Evolutionary conservation across 2,888 invertebrate species (phyloP).

Genomic region (Emmelina monodactyla): DNA sequence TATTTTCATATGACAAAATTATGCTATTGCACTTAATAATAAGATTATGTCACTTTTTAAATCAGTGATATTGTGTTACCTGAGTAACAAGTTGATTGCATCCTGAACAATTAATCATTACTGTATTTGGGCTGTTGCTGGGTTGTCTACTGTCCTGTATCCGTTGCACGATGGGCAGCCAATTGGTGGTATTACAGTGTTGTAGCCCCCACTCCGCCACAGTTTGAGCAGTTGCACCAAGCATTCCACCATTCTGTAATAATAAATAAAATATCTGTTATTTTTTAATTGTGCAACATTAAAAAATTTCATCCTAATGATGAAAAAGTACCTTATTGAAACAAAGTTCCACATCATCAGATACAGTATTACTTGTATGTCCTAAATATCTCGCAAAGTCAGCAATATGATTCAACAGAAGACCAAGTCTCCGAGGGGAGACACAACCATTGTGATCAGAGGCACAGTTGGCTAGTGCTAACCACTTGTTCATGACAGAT

Average conservation of each 20-base stretch:
- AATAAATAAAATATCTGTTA: background rate
- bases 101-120: constrained; percentile 17
- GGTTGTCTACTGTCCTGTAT: constrained; percentile 26
- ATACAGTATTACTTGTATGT: constrained; percentile 67
- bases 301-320: too few species aligned
- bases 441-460: constrained; percentile 81
- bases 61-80: too few species aligned
- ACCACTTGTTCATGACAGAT: constrained; percentile 68
- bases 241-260: constrained; percentile 71
- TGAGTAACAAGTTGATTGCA: constrained; percentile 37
- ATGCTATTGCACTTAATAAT: too few species aligned
- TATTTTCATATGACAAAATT: too few species aligned
- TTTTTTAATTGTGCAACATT: too few species aligned
- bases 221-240: constrained; percentile 71
- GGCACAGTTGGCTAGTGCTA: constrained; percentile 73
- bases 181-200: constrained; percentile 31
- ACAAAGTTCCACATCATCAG: constrained; percentile 75
- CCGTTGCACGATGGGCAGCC: constrained; percentile 36
- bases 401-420: constrained; percentile 69
- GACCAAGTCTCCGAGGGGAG: constrained; percentile 68
- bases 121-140: too few species aligned
- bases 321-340: constrained; percentile 70
- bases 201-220: constrained; percentile 78
- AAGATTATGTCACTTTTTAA: too few species aligned
- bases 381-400: constrained; percentile 69